Evolutionary conservation across 2,888 invertebrate species (phyloP).

Genomic region (Lepeophtheirus nordmannii): DNA sequence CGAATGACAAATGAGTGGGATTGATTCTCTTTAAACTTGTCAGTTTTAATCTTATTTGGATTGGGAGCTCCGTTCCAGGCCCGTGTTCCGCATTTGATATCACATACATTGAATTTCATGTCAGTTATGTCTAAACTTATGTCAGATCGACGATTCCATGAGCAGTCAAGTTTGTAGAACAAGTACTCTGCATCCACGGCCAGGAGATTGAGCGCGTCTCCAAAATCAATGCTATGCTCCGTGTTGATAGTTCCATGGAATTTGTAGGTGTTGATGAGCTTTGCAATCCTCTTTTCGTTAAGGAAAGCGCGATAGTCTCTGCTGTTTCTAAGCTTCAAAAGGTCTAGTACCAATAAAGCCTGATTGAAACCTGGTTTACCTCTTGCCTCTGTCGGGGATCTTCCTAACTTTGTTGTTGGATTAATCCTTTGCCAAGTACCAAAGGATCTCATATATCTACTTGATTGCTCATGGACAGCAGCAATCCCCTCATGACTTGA

Average conservation of each 20-base stretch:
- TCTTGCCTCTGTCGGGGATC: constrained; percentile 20
- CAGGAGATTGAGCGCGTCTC: constrained; percentile 20
- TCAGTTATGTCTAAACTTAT: background rate
- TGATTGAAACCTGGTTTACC: constrained; percentile 26
- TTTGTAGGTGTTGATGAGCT: constrained; percentile 26
- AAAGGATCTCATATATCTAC: constrained; percentile 24
- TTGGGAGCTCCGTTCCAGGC: constrained; percentile 17
- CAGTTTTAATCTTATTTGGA: background rate
- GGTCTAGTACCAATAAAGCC: constrained; percentile 25
- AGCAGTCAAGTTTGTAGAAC: constrained; percentile 25
- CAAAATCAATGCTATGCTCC: background rate
- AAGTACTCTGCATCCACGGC: constrained; percentile 24
- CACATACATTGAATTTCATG: constrained; percentile 17
- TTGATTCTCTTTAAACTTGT: background rate
- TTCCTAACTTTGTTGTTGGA: constrained; percentile 23
- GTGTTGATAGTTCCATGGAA: constrained; percentile 12
- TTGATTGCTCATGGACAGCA: constrained; percentile 20
- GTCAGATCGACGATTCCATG: constrained; percentile 25
- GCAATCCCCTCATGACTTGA: constrained; percentile 23
- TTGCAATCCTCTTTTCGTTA: constrained; percentile 21
- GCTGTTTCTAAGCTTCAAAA: constrained; percentile 25
- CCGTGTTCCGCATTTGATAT: background rate
- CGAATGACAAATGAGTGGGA: no score
- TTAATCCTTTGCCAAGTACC: constrained; percentile 23
- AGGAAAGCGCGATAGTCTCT: constrained; percentile 23